Base-by-base conservation (phyloP, 2,113 vertebrate species). In the Neolamprologus kungweensis region DNA sequence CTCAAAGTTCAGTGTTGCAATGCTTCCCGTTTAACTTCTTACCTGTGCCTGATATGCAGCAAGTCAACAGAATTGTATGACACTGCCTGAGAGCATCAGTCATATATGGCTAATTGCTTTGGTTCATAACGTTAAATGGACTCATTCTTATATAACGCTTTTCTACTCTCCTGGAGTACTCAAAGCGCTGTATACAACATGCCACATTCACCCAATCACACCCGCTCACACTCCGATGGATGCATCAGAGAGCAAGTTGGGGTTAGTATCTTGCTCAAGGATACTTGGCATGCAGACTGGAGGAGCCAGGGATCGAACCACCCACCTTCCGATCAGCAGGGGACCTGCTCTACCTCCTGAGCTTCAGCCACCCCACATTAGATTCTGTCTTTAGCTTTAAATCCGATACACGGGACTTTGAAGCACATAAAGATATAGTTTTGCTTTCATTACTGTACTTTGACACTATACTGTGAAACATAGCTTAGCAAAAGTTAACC, bases 341-440 rank as follows among this genome's bases (percentile, higher is more conserved):
- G 1, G 0, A 19, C 57, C 57, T 60, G 57, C 57, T 4, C 57
- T 60, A 60, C 28, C 28, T 60, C 57, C 14, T 60, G 57, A 60
- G 57, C 57, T 60, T 0, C 28, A 60, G 5, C 28, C 57, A 60
- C 3, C 28, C 57, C 0, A 0, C 3, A 26, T 73, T 5, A 28
- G 1, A 0, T 0, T 28, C 71, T 75, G 26, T 73, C 37, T 4
- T 42, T 50, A 23, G 42, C 40, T 26, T 26, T 73, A 73, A 45
- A 73, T 73, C n/a, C 3, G 4, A 45, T 28, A 28, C 40, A 45
- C 2, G 0, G 8, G 13, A 73, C 68, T 73, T 45, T 73, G 4
- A 73, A 45, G 68, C 8, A 17, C 13, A 16, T 45, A 45, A 73
- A 75, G 9, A 47, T 47, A 47, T 75, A 28, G 71, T 47, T 75